Percentiles rank a stretch among this genome's conserved stretches.
These are phyloP conservation scores for Grammomys dolichurus DNA, from an alignment of 2,113 vertebrate genomes.

Conservation along the genomic window DNA sequence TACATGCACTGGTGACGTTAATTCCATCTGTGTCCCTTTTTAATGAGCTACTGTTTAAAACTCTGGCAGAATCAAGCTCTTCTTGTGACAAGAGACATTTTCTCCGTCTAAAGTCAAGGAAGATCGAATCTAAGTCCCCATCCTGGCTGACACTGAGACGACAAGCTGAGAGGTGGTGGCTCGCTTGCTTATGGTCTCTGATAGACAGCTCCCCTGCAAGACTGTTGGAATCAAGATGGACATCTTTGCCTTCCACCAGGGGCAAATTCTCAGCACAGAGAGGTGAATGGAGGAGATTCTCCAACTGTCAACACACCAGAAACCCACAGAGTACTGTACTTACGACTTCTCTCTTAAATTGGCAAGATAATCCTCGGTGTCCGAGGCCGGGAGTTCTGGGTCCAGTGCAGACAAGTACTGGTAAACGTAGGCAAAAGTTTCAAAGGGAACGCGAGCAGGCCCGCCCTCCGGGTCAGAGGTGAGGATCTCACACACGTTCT, in stretches of 20 bases:
- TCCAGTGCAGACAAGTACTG: conserved; percentile 91
- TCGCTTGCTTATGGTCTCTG: neutral
- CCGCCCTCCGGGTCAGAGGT: conserved; percentile 91
- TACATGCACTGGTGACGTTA: neutral
- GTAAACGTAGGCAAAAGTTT: conserved; percentile 90
- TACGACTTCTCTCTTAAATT: conserved; percentile 85
- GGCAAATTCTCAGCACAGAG: neutral
- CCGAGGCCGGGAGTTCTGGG: conserved; percentile 82
- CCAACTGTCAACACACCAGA: fast-evolving
- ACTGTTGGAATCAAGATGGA: fast-evolving
- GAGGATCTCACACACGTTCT: conserved; percentile 92
- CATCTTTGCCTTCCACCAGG: neutral
- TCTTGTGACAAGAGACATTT: neutral
- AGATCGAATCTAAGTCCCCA: fast-evolving
- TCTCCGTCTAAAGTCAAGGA: neutral
- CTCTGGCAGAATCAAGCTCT: neutral
- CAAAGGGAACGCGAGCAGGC: conserved; percentile 88
- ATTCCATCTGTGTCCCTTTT: neutral
- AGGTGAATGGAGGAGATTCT: too few relatives aligned
- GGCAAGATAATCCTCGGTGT: conserved; percentile 86
- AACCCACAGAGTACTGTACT: conserved; percentile 67
- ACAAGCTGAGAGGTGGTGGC: fast-evolving
- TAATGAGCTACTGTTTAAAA: neutral
- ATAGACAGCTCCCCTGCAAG: fast-evolving
- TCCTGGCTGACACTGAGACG: fast-evolving